Conservation (phyloP, 2,113 vertebrate species). For the Pyxicephalus adspersus region DNA sequence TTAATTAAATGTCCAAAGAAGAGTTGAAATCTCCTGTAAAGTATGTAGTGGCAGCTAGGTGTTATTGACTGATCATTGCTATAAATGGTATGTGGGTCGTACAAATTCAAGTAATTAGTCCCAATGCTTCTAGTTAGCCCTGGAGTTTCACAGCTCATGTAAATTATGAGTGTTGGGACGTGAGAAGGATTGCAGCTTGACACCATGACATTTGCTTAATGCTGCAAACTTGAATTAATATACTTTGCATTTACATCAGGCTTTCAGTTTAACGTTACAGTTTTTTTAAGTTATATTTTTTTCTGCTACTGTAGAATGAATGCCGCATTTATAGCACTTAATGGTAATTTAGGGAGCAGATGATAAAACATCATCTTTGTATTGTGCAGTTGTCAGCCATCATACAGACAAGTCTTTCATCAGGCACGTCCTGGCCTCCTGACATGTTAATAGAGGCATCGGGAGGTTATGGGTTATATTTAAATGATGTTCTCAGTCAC, state of each 20-base stretch:
- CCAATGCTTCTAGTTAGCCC: conserved; percentile 62
- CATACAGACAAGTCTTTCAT: conserved; percentile 70
- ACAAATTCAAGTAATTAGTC: conserved; percentile 70
- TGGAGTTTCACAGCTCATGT: conserved; percentile 62
- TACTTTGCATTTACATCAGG: conserved; percentile 66
- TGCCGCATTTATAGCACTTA: conserved; percentile 62
- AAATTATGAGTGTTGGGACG: conserved; percentile 70
- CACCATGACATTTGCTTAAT: conserved; percentile 66
- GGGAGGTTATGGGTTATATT: conserved; percentile 67
- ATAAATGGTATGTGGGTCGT: conserved; percentile 61
- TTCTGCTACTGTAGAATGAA: conserved; percentile 57
- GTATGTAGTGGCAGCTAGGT: conserved; percentile 52
- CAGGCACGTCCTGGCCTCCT: conserved; percentile 67
- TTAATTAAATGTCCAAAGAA: conserved; percentile 2
- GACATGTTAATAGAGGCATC: conserved; percentile 70
- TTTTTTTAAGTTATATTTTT: conserved; percentile 61
- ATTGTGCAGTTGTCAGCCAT: conserved; percentile 63
- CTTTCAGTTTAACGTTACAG: conserved; percentile 54
- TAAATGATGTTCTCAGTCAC: conserved; percentile 67
- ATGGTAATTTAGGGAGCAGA: conserved; percentile 64
- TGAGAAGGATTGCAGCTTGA: conserved; percentile 67
- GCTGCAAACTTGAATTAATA: conserved; percentile 65
- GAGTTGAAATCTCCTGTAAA: not conserved
- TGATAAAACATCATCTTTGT: conserved; percentile 54
- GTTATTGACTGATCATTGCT: conserved; percentile 65